phyloP scores from a whole-genome alignment of 2,888 invertebrate species.

The Dolichopus griseipennis region DNA sequence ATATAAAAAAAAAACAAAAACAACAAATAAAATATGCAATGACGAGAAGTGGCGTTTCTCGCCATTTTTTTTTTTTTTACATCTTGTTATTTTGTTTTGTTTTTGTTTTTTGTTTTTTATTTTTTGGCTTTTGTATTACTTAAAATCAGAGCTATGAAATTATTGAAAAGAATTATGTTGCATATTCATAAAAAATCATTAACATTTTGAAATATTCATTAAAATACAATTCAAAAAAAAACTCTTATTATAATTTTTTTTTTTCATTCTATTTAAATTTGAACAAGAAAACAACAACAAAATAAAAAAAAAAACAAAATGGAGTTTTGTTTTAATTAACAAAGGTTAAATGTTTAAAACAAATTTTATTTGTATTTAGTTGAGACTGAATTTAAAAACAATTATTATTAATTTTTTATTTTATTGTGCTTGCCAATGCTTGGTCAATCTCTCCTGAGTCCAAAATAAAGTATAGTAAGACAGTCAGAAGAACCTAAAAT shows the following conservation, averaged over 20 bases:
- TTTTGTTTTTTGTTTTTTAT: not conserved
- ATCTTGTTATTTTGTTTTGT: not conserved
- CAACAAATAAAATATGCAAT: not conserved
- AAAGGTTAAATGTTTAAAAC: too few species aligned
- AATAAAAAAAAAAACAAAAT: not conserved
- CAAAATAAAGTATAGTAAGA: too few species aligned
- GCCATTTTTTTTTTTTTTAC: not conserved
- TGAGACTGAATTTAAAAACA: too few species aligned
- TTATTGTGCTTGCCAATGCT: too few species aligned
- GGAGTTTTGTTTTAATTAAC: too few species aligned
- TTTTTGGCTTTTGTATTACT: not conserved
- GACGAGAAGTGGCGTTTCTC: not conserved
- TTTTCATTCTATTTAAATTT: not conserved
- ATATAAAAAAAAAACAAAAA: too few species aligned
- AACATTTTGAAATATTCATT: constrained; percentile 1
- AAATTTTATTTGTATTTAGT: too few species aligned
- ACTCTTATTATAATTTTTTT: not conserved
- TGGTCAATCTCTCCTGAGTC: too few species aligned
- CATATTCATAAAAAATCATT: not conserved
- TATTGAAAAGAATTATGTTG: not conserved
- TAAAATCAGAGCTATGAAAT: not conserved
- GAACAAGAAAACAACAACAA: not conserved
- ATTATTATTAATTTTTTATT: too few species aligned
- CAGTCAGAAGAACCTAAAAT: too few species aligned
- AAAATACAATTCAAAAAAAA: not conserved